Evolutionary conservation across 2,797 vertebrate species (phyloP), one percentile per base, ranked within the genome.

Genomic region (Hippoglossus hippoglossus): DNA sequence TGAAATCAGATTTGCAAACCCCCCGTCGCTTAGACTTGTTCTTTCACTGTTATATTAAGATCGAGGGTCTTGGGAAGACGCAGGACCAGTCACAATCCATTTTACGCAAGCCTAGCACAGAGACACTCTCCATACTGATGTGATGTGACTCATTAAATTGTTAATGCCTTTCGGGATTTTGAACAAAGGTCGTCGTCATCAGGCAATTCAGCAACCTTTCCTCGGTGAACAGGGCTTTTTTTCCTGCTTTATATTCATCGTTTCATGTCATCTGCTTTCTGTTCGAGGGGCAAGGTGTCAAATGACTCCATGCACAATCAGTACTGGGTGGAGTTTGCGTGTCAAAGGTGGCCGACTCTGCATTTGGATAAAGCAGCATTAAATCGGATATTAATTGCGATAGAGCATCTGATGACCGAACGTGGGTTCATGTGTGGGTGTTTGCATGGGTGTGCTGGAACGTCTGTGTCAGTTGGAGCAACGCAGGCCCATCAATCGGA

Each of bases 401-500:
- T 49, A 66, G 36, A 25, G 51, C 66, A 47, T 79, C 67, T 66
- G 62, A 81, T 81, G 77, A 81, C 62, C 61, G 28, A 5, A n/a
- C 12, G 22, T 67, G 50, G 5, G 24, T 57, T 64, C 55, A 57
- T 67, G 75, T 69, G 82, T 44, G 41, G 41, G 41, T 46, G 44
- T 46, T 46, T 6, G 44, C 44, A 6, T 46, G 1, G 74, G 75
- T 55, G 73, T 56, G 81, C 77, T 36, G 58, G 71, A 84, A 89
- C 79, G 81, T 85, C 85, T 79, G 81, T 67, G 87, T 90, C 93
- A 91, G 90, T 93, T 89, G 93, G 86, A 73, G 93, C 87, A 90
- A 63, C 91, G 91, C 85, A 88, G 67, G 72, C 77, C 92, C 89
- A 94, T 94, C 90, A 92, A 92, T 94, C 91, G 82, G 80, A 50